A percentile compares a stretch with the other conserved stretches of the same genome.
Conservation (phyloP, 2,797 vertebrate genomes). For the Hylomyscus alleni region DNA sequence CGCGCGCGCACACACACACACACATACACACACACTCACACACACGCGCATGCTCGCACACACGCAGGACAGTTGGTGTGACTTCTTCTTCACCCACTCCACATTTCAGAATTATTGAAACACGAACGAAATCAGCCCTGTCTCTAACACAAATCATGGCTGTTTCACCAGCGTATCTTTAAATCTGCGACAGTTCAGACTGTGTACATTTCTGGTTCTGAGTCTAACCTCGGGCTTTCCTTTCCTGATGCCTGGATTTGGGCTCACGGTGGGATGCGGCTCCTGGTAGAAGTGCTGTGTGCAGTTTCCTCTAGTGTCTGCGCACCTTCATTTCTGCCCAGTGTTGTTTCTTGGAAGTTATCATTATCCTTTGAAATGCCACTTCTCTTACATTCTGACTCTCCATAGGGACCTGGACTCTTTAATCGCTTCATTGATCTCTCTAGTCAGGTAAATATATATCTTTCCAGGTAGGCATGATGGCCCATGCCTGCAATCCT, state of each 20-base stretch:
- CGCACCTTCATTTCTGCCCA: accelerated
- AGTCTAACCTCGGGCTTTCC: background rate
- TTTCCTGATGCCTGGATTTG: background rate
- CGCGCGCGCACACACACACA: background rate
- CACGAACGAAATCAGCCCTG: background rate
- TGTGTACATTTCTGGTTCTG: accelerated
- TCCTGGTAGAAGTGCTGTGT: background rate
- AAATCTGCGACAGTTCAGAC: accelerated
- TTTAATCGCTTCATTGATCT: background rate
- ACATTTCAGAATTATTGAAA: background rate
- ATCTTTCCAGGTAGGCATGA: background rate
- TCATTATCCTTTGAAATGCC: background rate
- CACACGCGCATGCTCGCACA: no score
- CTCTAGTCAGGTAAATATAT: background rate
- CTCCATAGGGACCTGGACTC: background rate
- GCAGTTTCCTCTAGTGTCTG: accelerated
- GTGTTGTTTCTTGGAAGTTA: background rate
- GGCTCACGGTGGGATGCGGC: background rate
- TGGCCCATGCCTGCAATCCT: background rate
- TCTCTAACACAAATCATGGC: background rate
- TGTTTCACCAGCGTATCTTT: background rate
- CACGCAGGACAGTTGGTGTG: accelerated
- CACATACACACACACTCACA: background rate
- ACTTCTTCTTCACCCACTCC: background rate
- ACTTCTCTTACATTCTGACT: background rate